Percentiles rank a stretch among this genome's conserved stretches.
phyloP scores from a whole-genome alignment of 2,797 vertebrate species.

The Xenopus petersii region DNA sequence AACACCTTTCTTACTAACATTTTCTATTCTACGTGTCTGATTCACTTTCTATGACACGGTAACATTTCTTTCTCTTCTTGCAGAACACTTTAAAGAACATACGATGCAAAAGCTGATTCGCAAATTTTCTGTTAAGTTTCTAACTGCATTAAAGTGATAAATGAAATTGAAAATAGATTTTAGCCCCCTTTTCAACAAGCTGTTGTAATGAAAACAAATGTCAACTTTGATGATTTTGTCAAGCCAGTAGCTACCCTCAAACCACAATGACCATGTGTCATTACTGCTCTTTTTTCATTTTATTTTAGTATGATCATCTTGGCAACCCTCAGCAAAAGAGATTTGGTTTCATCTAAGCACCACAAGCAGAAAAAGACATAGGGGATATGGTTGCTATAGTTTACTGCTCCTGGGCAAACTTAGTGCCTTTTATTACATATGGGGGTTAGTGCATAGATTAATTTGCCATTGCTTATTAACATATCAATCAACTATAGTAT shows the following conservation, averaged over 20 bases:
- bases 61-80: not conserved
- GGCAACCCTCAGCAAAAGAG: slow-evolving; percentile 39
- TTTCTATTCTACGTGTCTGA: too few species aligned
- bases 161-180: slow-evolving; percentile 17
- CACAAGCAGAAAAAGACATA: slow-evolving; percentile 30
- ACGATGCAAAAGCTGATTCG: slow-evolving; percentile 12
- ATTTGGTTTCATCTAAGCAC: slow-evolving; percentile 36
- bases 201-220: slow-evolving; percentile 24
- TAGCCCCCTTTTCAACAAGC: slow-evolving; percentile 19
- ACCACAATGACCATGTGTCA: slow-evolving; percentile 41
- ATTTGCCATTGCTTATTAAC: slow-evolving; percentile 18
- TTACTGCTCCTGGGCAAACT: too few species aligned
- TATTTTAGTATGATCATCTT: slow-evolving; percentile 46
- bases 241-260: slow-evolving; percentile 26
- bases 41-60: too few species aligned
- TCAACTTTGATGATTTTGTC: slow-evolving; percentile 46
- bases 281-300: slow-evolving; percentile 42
- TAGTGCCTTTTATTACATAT: too few species aligned
- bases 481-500: not conserved
- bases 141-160: slow-evolving; percentile 8
- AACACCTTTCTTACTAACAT: too few species aligned
- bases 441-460: slow-evolving; percentile 10
- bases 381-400: too few species aligned
- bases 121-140: not conserved
- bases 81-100: not conserved